These are phyloP conservation scores for Otolemur crassicaudatus DNA, from an alignment of 2,797 vertebrate genomes.

Conservation along the genomic window DNA sequence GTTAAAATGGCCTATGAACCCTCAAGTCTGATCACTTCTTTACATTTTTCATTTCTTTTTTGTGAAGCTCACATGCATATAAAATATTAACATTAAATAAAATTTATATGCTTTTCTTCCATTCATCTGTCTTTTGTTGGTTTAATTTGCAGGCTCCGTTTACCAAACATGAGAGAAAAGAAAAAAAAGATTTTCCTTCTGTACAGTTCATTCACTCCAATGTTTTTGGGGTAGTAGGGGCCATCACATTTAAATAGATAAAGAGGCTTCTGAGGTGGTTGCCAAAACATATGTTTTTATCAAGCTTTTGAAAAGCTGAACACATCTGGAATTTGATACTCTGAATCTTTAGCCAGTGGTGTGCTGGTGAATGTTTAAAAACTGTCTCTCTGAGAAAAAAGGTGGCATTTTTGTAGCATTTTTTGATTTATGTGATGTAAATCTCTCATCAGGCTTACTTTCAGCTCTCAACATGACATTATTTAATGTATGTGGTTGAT, in stretches of 20 bases:
- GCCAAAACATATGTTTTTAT: constrained; percentile 42
- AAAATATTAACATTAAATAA: constrained; percentile 48
- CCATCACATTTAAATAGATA: constrained; percentile 1
- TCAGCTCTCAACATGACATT: background rate
- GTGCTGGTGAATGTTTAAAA: constrained; percentile 47
- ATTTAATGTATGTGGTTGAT: background rate
- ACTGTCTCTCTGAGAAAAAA: background rate
- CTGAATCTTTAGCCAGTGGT: background rate
- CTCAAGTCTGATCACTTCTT: background rate
- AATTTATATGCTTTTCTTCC: background rate
- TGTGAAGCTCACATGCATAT: background rate
- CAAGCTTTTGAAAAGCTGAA: constrained; percentile 11
- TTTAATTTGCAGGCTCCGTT: constrained; percentile 43
- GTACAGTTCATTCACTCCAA: constrained; percentile 14
- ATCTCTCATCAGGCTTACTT: constrained; percentile 42
- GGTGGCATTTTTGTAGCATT: background rate
- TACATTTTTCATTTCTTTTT: background rate
- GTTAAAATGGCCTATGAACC: constrained; percentile 23
- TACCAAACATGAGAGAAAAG: background rate
- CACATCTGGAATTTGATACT: constrained; percentile 51
- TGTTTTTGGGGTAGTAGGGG: constrained; percentile 24
- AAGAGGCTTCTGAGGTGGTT: constrained; percentile 27
- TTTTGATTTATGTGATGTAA: constrained; percentile 50
- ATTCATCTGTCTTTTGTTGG: background rate
- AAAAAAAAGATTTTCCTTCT: background rate